Conservation (phyloP, 2,113 vertebrate species). For the Pantherophis guttatus region DNA sequence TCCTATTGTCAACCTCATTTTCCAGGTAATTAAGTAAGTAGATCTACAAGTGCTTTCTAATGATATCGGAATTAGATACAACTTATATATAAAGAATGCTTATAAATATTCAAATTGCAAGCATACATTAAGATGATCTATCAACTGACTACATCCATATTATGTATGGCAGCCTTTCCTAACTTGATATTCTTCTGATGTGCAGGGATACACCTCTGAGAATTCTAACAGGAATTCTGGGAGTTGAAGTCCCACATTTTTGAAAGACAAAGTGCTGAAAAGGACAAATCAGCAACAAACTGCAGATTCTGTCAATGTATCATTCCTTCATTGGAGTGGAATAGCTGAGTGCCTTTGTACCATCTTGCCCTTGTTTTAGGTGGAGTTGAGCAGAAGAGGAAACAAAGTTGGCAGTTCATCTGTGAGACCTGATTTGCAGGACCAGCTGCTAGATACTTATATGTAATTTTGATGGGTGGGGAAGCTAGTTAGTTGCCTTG, state of each 20-base stretch:
- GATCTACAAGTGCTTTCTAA: neutral
- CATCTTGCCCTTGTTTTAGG: neutral
- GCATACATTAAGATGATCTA: neutral
- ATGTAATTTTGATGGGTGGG: constrained; percentile 20
- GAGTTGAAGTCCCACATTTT: neutral
- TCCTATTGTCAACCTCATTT: neutral
- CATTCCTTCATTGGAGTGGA: neutral
- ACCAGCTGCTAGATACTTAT: neutral
- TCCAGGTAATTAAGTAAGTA: neutral
- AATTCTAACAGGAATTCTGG: neutral
- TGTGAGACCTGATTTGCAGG: neutral
- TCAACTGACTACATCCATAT: neutral
- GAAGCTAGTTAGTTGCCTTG: neutral
- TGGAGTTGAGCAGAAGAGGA: neutral
- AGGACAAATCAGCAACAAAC: neutral
- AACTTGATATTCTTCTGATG: neutral
- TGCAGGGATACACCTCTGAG: neutral
- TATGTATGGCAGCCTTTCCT: neutral
- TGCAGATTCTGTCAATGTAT: neutral
- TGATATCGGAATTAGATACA: neutral
- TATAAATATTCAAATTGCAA: neutral
- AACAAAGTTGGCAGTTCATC: neutral
- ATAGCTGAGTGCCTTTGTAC: neutral
- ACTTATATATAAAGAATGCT: neutral
- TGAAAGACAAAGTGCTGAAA: neutral